Base-by-base conservation (phyloP, 2,113 vertebrate genomes). In the Chloebia gouldiae region DNA sequence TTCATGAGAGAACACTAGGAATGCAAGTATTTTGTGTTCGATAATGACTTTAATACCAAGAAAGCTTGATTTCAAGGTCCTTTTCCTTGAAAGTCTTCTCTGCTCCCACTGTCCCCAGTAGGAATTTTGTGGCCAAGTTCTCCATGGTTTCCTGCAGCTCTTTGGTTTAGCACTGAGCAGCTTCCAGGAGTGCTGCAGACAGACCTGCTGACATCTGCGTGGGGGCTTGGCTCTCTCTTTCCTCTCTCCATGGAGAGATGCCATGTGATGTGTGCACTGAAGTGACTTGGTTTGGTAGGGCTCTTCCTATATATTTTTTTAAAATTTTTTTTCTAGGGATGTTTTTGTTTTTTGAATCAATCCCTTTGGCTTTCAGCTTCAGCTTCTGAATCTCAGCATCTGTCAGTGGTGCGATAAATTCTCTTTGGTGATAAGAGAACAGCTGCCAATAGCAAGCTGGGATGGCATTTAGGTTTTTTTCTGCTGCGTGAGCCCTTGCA, bases 311-410 rank as follows among this genome's bases (percentile, higher is more conserved):
- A 13, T 33, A 2, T 57, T 3, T 25, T 22, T 14, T 25, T 53
- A 42, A 19, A 8, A 19, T 8, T 11, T 37, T 17, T 17, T 24
- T 21, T 20, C 21, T 17, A 23, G 24, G 3, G 3, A 1, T 1
- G 1, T 81, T 89, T 89, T 90, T 95, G 35, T 66, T 83, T 92
- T 70, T 85, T 37, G 60, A 81, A 78, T 94, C 83, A 86, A 60
- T 88, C 83, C 83, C 80, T 92, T 92, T 96, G 95, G 95, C 92
- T 96, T 88, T 78, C 88, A 35, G 79, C 82, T 98, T 90, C 83
- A 6, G 94, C 89, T 96, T 96, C 94, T 96, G 97, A 97, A 96
- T 97, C 93, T 97, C 96, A 96, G 97, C 97, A 97, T 97, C 98
- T 97, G 97, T 97, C 97, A 96, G 86, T 96, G 93, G 96, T 90